Conservation (phyloP, 2,888 invertebrate species). For the Biston betularia region DNA sequence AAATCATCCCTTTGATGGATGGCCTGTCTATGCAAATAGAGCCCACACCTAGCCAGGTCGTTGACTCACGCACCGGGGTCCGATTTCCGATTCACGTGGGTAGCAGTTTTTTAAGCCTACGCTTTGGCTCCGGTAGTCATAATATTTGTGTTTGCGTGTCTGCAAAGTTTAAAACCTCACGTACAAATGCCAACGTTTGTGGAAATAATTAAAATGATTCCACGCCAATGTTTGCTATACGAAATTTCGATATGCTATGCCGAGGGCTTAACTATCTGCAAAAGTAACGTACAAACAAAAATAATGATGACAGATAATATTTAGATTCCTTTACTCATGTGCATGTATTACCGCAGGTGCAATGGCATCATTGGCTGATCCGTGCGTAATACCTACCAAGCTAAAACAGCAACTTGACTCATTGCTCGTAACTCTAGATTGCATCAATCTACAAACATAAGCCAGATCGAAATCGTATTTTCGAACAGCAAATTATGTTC, state of each 20-base stretch:
- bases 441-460: constrained; percentile 49
- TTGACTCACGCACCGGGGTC: constrained; percentile 49
- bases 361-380: constrained; percentile 41
- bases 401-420: constrained; percentile 57
- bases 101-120: constrained; percentile 53
- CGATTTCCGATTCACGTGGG: constrained; percentile 51
- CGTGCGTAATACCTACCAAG: constrained; percentile 37
- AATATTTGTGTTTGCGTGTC: constrained; percentile 45
- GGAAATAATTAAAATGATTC: constrained; percentile 17
- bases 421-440: constrained; percentile 47
- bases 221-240: constrained; percentile 1
- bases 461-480: constrained; percentile 42
- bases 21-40: constrained; percentile 45
- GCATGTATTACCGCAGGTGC: constrained; percentile 41
- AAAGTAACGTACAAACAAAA: not conserved
- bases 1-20: constrained; percentile 51
- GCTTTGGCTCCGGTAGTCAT: constrained; percentile 41
- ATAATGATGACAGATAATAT: not conserved
- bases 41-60: constrained; percentile 54
- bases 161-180: constrained; percentile 18
- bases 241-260: not conserved
- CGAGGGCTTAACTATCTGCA: not conserved
- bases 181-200: constrained; percentile 44
- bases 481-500: constrained; percentile 23
- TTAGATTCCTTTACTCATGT: not conserved